Conservation (phyloP, 2,888 invertebrate genomes). For the Apodemia zela region DNA sequence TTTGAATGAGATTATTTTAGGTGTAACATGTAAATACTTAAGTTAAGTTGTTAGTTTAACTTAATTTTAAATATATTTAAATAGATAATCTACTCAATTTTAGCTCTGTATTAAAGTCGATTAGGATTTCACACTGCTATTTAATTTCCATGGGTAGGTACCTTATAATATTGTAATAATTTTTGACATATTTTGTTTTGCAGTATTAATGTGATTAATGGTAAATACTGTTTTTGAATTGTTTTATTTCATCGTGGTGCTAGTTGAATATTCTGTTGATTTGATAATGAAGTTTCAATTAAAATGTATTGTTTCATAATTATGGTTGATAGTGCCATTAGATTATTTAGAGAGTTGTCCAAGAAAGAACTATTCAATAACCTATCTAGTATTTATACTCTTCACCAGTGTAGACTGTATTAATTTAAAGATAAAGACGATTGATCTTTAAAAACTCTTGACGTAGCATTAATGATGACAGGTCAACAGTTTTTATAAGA, state of each 20-base stretch:
- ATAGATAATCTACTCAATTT: conserved; percentile 10
- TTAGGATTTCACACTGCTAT: conserved; percentile 9
- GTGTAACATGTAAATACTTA: conserved; percentile 61
- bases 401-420: too few relatives aligned
- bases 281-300: neutral
- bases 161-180: neutral
- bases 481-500: too few relatives aligned
- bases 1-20: conserved; percentile 74
- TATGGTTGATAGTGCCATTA: neutral
- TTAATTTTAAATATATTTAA: conserved; percentile 16
- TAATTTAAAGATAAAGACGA: too few relatives aligned
- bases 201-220: conserved; percentile 14
- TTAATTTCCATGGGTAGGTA: conserved; percentile 12
- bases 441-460: too few relatives aligned
- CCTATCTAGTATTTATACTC: too few relatives aligned
- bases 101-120: conserved; percentile 9
- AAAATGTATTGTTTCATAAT: neutral
- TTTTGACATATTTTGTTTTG: conserved; percentile 9
- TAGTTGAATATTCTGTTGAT: conserved; percentile 13
- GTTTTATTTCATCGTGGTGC: conserved; percentile 15
- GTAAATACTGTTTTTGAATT: conserved; percentile 6
- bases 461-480: too few relatives aligned
- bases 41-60: conserved; percentile 13
- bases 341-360: neutral
- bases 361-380: neutral